Percentiles rank a stretch among this genome's conserved stretches.
Evolutionary conservation across 2,113 vertebrate species (phyloP).

Genomic region (Pseudorhombus dupliciocellatus): DNA sequence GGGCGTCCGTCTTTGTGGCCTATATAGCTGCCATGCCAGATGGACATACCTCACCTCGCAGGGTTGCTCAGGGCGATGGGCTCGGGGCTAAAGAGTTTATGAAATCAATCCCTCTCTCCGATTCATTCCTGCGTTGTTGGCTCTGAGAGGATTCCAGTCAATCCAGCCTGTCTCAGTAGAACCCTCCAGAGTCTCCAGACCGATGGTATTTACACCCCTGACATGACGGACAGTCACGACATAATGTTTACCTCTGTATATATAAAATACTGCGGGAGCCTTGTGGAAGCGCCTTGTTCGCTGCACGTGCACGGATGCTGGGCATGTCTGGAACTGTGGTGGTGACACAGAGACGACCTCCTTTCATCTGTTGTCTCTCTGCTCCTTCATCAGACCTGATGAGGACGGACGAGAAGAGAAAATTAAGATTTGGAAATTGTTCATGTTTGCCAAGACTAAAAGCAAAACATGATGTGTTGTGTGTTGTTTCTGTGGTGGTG

Average conservation of each 20-base stretch:
- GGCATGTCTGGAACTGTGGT: conserved; percentile 66
- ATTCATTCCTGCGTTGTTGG: conserved; percentile 42
- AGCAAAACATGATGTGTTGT: background rate
- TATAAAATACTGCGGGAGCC: conserved; percentile 44
- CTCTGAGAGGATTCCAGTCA: conserved; percentile 55
- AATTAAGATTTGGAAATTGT: background rate
- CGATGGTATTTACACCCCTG: conserved; percentile 66
- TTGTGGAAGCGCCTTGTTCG: conserved; percentile 47
- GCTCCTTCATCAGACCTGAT: conserved; percentile 59
- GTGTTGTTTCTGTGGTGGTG: background rate
- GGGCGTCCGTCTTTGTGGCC: conserved; percentile 74
- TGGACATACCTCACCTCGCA: conserved; percentile 53
- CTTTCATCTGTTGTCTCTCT: conserved; percentile 62
- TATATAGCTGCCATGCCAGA: conserved; percentile 69
- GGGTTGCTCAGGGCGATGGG: conserved; percentile 61
- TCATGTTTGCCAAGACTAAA: background rate
- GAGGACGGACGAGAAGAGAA: too few species aligned
- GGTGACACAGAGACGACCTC: conserved; percentile 57
- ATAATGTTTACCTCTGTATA: conserved; percentile 33
- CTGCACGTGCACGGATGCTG: conserved; percentile 41
- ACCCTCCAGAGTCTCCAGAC: conserved; percentile 49
- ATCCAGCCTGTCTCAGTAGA: conserved; percentile 52
- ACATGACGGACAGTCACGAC: conserved; percentile 50
- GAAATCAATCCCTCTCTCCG: conserved; percentile 64
- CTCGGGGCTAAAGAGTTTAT: conserved; percentile 61